Base-by-base conservation (phyloP, 1,140 invertebrate genomes). In the roundworm (Caenorhabditis elegans) region DNA sequence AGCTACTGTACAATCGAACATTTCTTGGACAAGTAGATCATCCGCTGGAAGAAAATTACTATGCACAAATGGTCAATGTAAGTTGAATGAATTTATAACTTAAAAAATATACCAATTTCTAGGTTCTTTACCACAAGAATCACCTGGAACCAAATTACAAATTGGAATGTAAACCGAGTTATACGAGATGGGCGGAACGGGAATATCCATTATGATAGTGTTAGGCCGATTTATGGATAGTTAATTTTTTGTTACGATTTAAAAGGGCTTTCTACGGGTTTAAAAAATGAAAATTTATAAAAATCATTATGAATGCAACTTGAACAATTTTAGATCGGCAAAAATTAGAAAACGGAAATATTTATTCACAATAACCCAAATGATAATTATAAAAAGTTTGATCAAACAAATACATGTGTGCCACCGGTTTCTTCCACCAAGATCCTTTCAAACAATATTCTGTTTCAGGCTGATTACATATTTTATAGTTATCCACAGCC, bases 361-460 rank as follows among this genome's bases (percentile, higher is more conserved):
- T 34, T 70, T 39, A 70, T 70, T 70, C 60, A 70, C 60, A 70
- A 22, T 70, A 70, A 22, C 60, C 60, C 60, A 70, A 70, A 70
- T 70, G 60, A 39, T 70, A 70, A 39, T 70, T 70, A 24, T 19
- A 70, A 70, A 70, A 70, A 11, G 36, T 70, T 13, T 70, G 60
- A 39, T 70, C 60, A 8, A 70, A 70, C 34, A 70, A 70, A 39
- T 70, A 70, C 60, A 70, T 70, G n/a, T 70, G 60, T 6, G 60
- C 60, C 5, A 70, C 60, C 11, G 60, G 60, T 39, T 70, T 70
- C 60, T 70, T 70, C 60, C 60, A 70, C 60, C 60, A 70, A 10
- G 60, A 70, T 0, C 60, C 60, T 39, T 70, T 70, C 31, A 70
- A n/a, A 70, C 60, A 70, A 22, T 70, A 70, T 2, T 70, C 60